Percentiles rank a stretch among this genome's conserved stretches.
Conservation (phyloP, 1,140 invertebrate species). For the Drosophila dunni region DNA sequence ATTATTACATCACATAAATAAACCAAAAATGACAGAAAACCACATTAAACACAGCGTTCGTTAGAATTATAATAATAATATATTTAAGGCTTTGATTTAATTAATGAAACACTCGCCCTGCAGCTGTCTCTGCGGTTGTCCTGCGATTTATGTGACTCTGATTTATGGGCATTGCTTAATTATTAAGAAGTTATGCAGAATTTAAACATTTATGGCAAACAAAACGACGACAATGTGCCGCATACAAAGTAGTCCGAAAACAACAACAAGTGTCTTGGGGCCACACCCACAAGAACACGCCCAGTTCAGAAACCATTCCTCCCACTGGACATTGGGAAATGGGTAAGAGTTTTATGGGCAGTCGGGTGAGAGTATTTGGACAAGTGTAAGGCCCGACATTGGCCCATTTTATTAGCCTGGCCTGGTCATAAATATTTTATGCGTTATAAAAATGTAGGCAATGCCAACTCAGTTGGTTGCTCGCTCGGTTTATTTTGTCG, state of each 20-base stretch:
- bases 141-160: conserved; percentile 4
- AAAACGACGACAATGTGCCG: conserved; percentile 66
- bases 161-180: conserved; percentile 73
- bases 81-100: conserved; percentile 66
- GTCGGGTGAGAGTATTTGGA: conserved; percentile 40
- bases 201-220: conserved; percentile 81
- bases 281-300: conserved; percentile 5
- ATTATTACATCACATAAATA: conserved; percentile 70
- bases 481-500: not conserved
- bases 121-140: conserved; percentile 14
- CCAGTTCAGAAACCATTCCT: conserved; percentile 18
- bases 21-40: conserved; percentile 38
- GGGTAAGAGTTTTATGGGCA: conserved; percentile 49
- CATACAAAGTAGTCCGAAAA: conserved; percentile 56
- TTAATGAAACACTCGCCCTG: conserved; percentile 52
- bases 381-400: conserved; percentile 37
- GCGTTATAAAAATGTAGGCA: conserved; percentile 67
- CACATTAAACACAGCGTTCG: conserved; percentile 24
- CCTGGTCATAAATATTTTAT: conserved; percentile 77
- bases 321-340: conserved; percentile 42
- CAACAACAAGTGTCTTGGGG: conserved; percentile 2
- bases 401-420: conserved; percentile 62
- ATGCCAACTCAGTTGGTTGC: not conserved
- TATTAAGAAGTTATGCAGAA: conserved; percentile 78
- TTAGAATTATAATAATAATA: conserved; percentile 34